Conservation (phyloP, 2,888 invertebrate genomes). For the Eretmocerus hayati region DNA sequence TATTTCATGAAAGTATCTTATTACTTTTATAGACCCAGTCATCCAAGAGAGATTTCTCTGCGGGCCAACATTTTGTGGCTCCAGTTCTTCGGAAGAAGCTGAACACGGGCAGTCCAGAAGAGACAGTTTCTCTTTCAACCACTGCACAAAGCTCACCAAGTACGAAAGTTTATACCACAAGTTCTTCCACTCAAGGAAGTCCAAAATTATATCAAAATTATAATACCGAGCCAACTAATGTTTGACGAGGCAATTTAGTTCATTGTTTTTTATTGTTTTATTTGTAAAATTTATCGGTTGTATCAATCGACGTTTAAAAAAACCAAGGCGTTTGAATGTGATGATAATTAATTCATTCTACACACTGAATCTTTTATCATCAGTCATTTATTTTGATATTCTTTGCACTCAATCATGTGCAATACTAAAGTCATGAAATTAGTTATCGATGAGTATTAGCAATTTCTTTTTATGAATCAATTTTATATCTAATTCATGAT, state of each 20-base stretch:
- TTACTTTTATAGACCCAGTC: constrained; percentile 30
- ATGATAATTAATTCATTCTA: no score
- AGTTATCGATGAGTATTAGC: no score
- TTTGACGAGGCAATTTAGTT: constrained; percentile 23
- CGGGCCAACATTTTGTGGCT: constrained; percentile 40
- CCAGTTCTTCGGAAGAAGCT: constrained; percentile 39
- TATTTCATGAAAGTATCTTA: no score
- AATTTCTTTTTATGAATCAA: no score
- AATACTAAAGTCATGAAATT: no score
- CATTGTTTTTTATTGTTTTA: constrained; percentile 6
- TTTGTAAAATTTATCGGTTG: constrained; percentile 16
- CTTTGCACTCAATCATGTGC: no score
- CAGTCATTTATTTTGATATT: no score
- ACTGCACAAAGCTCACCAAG: constrained; percentile 31
- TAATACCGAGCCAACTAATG: constrained; percentile 31
- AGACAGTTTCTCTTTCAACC: constrained; percentile 32
- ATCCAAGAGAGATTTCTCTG: constrained; percentile 37
- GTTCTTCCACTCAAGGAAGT: constrained; percentile 36
- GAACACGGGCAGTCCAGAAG: constrained; percentile 30
- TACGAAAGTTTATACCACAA: constrained; percentile 29
- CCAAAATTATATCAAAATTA: constrained; percentile 43
- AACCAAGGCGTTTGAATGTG: no score
- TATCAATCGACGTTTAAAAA: constrained; percentile 21
- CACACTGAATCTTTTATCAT: no score
- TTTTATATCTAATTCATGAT: no score